phyloP scores from a whole-genome alignment of 2,113 vertebrate genomes.

The Proterorhinus semilunaris region DNA sequence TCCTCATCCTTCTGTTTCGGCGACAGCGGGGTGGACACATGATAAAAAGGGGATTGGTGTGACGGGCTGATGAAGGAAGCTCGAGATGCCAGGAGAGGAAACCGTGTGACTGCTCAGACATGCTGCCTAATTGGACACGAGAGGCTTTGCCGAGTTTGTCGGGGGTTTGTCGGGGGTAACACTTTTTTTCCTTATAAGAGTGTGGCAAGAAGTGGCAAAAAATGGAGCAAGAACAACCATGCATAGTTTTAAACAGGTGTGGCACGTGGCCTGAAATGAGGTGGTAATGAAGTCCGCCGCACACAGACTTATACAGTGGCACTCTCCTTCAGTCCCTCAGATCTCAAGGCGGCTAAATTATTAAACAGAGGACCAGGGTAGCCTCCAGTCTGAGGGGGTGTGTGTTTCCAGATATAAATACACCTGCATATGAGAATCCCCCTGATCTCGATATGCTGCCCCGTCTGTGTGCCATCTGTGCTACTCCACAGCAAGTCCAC shows the following conservation, averaged over 20 bases:
- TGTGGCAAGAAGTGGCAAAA: slow-evolving; percentile 20
- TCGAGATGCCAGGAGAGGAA: slow-evolving; percentile 40
- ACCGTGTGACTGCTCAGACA: slow-evolving; percentile 58
- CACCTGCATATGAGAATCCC: slow-evolving; percentile 63
- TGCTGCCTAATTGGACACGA: slow-evolving; percentile 72
- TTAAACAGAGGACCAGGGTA: slow-evolving; percentile 68
- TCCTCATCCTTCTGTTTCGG: slow-evolving; percentile 19
- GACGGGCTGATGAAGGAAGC: slow-evolving; percentile 49
- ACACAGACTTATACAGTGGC: slow-evolving; percentile 17
- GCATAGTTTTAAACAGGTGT: slow-evolving; percentile 33
- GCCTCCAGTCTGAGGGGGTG: slow-evolving; percentile 45
- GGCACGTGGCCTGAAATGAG: slow-evolving; percentile 18
- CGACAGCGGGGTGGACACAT: slow-evolving; percentile 46
- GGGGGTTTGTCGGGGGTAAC: slow-evolving; percentile 50
- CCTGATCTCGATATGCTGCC: slow-evolving; percentile 25
- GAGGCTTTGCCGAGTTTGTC: slow-evolving; percentile 63
- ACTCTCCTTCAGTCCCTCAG: slow-evolving; percentile 42
- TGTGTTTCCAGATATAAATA: slow-evolving; percentile 65
- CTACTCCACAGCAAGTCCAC: neutral
- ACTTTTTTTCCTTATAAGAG: slow-evolving; percentile 50
- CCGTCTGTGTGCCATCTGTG: slow-evolving; percentile 21
- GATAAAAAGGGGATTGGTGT: slow-evolving; percentile 29
- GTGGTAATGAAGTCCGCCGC: slow-evolving; percentile 20
- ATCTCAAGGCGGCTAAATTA: slow-evolving; percentile 69
- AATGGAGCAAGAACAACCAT: neutral